Conservation (phyloP, 2,888 invertebrate genomes). For the Esperia sulphurella region DNA sequence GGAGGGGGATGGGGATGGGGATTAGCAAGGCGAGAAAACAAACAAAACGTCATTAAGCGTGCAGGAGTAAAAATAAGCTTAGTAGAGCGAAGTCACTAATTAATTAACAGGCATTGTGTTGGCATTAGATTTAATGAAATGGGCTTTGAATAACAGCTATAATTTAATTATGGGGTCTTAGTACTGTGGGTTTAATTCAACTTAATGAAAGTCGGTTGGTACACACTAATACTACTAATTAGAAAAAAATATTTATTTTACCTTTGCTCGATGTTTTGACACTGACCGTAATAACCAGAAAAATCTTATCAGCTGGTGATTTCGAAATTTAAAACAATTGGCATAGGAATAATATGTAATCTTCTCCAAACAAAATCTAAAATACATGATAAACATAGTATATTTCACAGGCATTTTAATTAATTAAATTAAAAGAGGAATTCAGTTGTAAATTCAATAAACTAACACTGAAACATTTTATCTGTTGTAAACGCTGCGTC, state of each 20-base stretch:
- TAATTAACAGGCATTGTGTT: conserved; percentile 52
- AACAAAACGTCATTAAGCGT: conserved; percentile 42
- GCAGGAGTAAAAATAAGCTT: conserved; percentile 33
- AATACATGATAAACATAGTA: too few species aligned
- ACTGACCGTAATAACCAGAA: too few species aligned
- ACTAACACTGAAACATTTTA: not conserved
- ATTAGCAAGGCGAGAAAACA: conserved; percentile 19
- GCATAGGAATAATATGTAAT: too few species aligned
- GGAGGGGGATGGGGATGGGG: conserved; percentile 1
- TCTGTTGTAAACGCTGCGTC: not conserved
- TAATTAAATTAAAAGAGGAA: too few species aligned
- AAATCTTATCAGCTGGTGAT: too few species aligned
- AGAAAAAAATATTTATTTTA: too few species aligned
- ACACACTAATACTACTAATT: too few species aligned
- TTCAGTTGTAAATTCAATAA: not conserved
- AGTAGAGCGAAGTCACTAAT: conserved; percentile 40
- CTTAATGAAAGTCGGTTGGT: conserved; percentile 27
- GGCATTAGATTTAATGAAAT: conserved; percentile 36
- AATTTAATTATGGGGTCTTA: conserved; percentile 23
- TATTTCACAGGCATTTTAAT: too few species aligned
- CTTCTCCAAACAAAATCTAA: too few species aligned
- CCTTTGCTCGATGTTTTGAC: too few species aligned
- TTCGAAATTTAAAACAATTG: too few species aligned
- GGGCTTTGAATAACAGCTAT: conserved; percentile 37
- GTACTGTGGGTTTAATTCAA: conserved; percentile 23